Evolutionary conservation across 2,113 vertebrate genomes (phyloP).

Genomic region (Sprattus sprattus): DNA sequence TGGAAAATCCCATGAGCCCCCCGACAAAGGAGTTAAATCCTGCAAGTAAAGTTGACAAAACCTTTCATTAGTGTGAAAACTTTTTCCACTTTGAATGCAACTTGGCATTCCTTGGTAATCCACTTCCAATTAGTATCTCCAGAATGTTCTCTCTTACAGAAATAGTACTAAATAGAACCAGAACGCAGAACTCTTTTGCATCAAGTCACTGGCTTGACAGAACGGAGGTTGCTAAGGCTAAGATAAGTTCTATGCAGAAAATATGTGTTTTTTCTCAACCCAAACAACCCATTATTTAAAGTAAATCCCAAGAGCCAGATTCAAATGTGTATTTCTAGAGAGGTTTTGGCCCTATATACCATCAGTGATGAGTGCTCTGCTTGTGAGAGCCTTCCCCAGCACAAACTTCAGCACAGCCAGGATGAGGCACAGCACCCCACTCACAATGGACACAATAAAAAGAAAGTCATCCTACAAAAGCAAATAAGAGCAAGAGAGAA

Average conservation of each 20-base stretch:
- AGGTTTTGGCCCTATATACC: constrained; percentile 73
- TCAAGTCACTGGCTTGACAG: neutral
- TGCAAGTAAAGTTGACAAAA: constrained; percentile 50
- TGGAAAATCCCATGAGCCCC: constrained; percentile 95
- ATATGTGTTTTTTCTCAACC: neutral
- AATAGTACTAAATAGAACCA: neutral
- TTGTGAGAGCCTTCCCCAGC: constrained; percentile 93
- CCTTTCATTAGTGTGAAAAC: neutral
- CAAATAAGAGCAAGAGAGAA: neutral
- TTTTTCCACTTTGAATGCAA: neutral
- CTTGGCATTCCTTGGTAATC: neutral
- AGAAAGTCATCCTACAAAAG: constrained; percentile 87
- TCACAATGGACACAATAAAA: constrained; percentile 93
- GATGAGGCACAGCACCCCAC: constrained; percentile 85
- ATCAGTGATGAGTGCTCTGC: constrained; percentile 94
- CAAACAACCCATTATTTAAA: neutral
- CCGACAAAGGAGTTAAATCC: constrained; percentile 97
- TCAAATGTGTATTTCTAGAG: no score
- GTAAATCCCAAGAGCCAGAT: no score
- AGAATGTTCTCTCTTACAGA: no score
- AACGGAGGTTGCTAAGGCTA: neutral
- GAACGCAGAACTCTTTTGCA: neutral
- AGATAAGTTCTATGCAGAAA: neutral
- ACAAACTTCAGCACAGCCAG: constrained; percentile 93
- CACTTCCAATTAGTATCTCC: no score